Conservation (phyloP, 2,113 vertebrate species). For the Hippocampus barbouri region DNA sequence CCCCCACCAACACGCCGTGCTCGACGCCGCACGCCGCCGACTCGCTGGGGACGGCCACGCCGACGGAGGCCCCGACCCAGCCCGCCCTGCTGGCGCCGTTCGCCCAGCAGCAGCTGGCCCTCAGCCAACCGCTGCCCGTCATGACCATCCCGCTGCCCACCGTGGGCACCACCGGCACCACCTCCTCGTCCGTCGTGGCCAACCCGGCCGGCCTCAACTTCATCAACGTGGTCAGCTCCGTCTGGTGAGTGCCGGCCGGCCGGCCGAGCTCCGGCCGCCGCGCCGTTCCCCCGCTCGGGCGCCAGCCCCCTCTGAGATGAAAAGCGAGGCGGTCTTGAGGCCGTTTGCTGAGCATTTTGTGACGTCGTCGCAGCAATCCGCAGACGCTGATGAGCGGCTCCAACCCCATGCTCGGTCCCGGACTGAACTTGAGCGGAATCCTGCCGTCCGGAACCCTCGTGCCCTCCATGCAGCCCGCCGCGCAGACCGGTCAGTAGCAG, state of each 20-base stretch:
- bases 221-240: slow-evolving; percentile 93
- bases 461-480: slow-evolving; percentile 84
- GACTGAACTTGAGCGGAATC: slow-evolving; percentile 88
- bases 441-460: slow-evolving; percentile 88
- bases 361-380: slow-evolving; percentile 77
- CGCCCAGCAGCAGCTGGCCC: slow-evolving; percentile 91
- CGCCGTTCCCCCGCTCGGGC: no score
- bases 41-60: slow-evolving; percentile 81
- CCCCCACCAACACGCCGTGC: slow-evolving; percentile 93
- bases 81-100: slow-evolving; percentile 85
- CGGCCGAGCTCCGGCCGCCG: neutral
- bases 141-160: slow-evolving; percentile 96
- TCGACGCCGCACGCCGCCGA: slow-evolving; percentile 90
- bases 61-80: slow-evolving; percentile 80
- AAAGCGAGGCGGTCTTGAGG: no score
- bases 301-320: no score
- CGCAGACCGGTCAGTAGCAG: slow-evolving; percentile 83
- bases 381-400: slow-evolving; percentile 93
- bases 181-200: slow-evolving; percentile 89
- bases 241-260: slow-evolving; percentile 79
- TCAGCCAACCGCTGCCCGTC: slow-evolving; percentile 89
- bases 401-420: slow-evolving; percentile 86
- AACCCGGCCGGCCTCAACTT: slow-evolving; percentile 90
- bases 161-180: slow-evolving; percentile 88
- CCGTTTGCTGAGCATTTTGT: neutral